Evolutionary conservation across 2,797 vertebrate species (phyloP).

Genomic region (Callimico goeldii): DNA sequence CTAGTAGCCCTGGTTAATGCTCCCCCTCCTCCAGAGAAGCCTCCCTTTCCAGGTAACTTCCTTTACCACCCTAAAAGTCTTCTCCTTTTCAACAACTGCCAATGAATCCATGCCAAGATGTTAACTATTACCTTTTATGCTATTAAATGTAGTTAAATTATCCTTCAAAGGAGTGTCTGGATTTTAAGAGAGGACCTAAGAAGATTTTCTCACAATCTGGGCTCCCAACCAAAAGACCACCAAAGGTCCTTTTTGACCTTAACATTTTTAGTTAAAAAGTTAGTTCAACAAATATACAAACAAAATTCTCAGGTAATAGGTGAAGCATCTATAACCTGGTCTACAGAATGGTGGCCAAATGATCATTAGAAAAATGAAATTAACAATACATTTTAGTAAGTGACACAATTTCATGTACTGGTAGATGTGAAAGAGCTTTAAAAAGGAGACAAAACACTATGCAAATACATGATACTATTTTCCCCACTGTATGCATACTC

Average conservation of each 20-base stretch:
- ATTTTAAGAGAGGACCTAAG: background rate
- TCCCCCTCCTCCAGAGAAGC: background rate
- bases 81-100: background rate
- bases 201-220: background rate
- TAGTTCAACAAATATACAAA: background rate
- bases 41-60: background rate
- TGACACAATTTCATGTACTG: background rate
- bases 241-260: background rate
- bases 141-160: background rate
- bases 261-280: slow-evolving; percentile 13
- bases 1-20: fast-evolving
- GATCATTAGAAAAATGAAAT: background rate
- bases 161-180: background rate
- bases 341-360: background rate
- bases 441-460: background rate
- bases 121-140: background rate
- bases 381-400: background rate
- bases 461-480: background rate
- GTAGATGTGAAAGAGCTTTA: background rate
- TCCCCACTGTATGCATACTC: no score
- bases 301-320: background rate
- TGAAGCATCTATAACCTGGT: background rate
- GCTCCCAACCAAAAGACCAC: background rate
- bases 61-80: background rate
- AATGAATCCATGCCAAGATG: background rate